Evolutionary conservation across 2,113 vertebrate genomes (phyloP).

Genomic region (Salvelinus sp.): DNA sequence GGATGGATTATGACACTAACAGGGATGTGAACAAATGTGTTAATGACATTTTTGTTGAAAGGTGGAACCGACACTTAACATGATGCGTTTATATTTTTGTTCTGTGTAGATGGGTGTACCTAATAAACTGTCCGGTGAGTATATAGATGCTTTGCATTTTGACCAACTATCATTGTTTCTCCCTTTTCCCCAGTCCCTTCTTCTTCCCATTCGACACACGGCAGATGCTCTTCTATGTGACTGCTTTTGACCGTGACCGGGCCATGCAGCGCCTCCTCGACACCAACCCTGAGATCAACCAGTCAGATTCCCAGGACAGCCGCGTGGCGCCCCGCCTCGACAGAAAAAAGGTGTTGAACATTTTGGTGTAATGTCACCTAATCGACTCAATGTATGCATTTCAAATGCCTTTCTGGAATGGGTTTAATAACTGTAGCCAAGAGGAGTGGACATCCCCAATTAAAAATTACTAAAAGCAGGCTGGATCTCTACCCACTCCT

Average conservation of each 20-base stretch:
- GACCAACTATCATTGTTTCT: background rate
- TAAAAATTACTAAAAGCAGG: background rate
- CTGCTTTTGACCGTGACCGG: conserved; percentile 98
- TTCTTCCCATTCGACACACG: conserved; percentile 99
- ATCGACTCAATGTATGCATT: too few species aligned
- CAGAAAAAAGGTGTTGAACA: conserved; percentile 88
- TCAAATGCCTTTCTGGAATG: too few species aligned
- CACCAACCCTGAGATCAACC: conserved; percentile 99
- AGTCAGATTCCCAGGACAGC: conserved; percentile 98
- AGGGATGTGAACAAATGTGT: too few species aligned
- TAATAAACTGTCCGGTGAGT: too few species aligned
- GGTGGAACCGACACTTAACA: too few species aligned
- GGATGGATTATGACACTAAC: too few species aligned
- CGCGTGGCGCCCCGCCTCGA: conserved; percentile 96
- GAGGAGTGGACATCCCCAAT: background rate
- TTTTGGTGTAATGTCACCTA: background rate
- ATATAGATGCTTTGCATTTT: too few species aligned
- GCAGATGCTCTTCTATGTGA: conserved; percentile 99
- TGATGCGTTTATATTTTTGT: too few species aligned
- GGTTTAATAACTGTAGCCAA: too few species aligned
- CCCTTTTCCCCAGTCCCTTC: conserved; percentile 83
- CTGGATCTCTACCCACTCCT: background rate
- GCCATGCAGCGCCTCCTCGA: conserved; percentile 98
- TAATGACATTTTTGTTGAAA: too few species aligned
- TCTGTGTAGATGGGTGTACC: too few species aligned